Percentiles rank a stretch among this genome's conserved stretches.
Evolutionary conservation across 2,888 invertebrate species (phyloP).

Genomic region (Tortrix viridana): DNA sequence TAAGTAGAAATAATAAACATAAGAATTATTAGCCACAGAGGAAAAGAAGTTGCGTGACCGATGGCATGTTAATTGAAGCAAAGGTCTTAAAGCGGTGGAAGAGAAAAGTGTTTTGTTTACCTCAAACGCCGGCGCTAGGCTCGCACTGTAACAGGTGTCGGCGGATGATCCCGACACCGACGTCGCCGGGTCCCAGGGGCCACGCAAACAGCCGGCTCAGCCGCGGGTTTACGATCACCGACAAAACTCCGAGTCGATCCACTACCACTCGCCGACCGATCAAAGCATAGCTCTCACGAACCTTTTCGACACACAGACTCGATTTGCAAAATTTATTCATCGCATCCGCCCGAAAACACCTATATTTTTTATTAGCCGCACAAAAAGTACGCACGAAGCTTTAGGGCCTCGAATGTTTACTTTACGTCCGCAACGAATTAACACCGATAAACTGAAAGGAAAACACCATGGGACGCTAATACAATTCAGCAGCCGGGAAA

Average conservation of each 20-base stretch:
- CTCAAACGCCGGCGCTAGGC: conserved; percentile 45
- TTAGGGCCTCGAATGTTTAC: conserved; percentile 60
- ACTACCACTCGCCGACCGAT: conserved; percentile 75
- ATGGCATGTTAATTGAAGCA: conserved; percentile 25
- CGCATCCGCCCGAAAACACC: conserved; percentile 82
- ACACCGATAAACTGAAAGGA: conserved; percentile 70
- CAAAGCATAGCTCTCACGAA: conserved; percentile 80
- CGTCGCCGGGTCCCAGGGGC: conserved; percentile 48
- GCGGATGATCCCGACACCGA: conserved; percentile 46
- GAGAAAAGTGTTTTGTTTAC: conserved; percentile 26
- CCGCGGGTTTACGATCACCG: conserved; percentile 62
- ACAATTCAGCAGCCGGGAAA: conserved; percentile 72
- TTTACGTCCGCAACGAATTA: conserved; percentile 66
- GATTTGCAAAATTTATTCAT: conserved; percentile 84
- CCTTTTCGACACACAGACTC: conserved; percentile 81
- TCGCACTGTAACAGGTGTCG: conserved; percentile 52
- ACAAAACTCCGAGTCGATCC: conserved; percentile 60
- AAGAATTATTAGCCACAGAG: conserved; percentile 32
- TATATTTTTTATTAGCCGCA: conserved; percentile 74
- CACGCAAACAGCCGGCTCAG: conserved; percentile 54
- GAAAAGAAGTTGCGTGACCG: conserved; percentile 43
- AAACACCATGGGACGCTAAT: conserved; percentile 73
- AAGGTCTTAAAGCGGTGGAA: conserved; percentile 8
- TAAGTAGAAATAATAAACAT: conserved; percentile 39
- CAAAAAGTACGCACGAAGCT: conserved; percentile 64